These are phyloP conservation scores for Dendropsophus ebraccatus DNA, from an alignment of 2,113 vertebrate species.

Conservation along the genomic window DNA sequence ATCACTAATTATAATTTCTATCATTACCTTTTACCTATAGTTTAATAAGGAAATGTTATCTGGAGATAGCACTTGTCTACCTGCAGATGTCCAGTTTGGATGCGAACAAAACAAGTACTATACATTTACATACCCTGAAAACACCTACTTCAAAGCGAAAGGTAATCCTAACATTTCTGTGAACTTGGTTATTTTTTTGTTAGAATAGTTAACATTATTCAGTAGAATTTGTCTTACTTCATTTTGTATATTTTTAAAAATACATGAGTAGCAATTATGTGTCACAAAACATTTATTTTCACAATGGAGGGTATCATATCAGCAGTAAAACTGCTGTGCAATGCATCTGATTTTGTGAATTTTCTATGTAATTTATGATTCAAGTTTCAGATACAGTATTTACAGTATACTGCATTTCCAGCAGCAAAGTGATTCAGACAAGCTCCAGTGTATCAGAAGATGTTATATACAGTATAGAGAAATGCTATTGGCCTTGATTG, in stretches of 20 bases:
- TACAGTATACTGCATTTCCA: neutral
- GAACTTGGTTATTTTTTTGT: neutral
- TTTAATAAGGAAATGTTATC: constrained; percentile 78
- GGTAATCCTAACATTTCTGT: constrained; percentile 26
- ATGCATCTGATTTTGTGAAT: neutral
- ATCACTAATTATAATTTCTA: neutral
- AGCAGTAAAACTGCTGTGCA: neutral
- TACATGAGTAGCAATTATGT: neutral
- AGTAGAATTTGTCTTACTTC: neutral
- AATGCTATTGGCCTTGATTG: neutral
- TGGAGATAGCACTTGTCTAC: constrained; percentile 80
- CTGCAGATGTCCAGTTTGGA: constrained; percentile 64
- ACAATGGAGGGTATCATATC: neutral
- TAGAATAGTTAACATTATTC: neutral
- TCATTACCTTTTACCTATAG: constrained; percentile 66
- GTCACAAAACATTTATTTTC: neutral
- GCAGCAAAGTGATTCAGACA: neutral
- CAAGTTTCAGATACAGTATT: neutral
- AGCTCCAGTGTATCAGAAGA: neutral
- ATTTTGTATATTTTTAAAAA: neutral
- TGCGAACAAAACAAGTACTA: constrained; percentile 51
- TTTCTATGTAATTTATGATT: neutral
- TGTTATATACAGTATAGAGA: neutral
- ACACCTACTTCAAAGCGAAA: constrained; percentile 34
- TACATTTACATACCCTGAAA: constrained; percentile 25